These are phyloP conservation scores for Xestobium rufovillosum DNA, from an alignment of 2,888 invertebrate genomes.

Conservation along the genomic window DNA sequence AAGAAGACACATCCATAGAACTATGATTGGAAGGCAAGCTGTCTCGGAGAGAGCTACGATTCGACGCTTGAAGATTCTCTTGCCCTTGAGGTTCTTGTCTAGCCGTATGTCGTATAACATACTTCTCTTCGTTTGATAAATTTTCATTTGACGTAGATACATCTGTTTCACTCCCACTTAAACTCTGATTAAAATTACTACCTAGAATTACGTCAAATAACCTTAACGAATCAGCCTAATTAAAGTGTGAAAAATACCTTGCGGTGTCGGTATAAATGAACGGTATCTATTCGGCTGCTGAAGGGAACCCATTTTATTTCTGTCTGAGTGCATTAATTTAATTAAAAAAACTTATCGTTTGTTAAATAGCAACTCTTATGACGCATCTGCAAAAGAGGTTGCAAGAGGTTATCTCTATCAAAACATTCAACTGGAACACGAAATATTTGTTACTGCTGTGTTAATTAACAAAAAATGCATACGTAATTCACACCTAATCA, in stretches of 20 bases:
- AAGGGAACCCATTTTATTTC: conserved; percentile 26
- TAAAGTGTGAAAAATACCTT: conserved; percentile 25
- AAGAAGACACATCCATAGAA: conserved; percentile 66
- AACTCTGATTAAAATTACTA: conserved; percentile 60
- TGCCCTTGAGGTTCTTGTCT: conserved; percentile 90
- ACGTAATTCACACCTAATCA: too few relatives aligned
- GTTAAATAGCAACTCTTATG: too few relatives aligned
- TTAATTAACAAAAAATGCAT: too few relatives aligned
- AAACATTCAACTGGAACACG: too few relatives aligned
- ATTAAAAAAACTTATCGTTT: too few relatives aligned
- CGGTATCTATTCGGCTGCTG: conserved; percentile 36
- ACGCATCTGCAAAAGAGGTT: too few relatives aligned
- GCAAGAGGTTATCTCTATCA: too few relatives aligned
- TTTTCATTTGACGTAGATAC: conserved; percentile 87
- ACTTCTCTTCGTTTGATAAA: conserved; percentile 75
- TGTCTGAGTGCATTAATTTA: too few relatives aligned
- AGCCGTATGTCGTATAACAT: conserved; percentile 72
- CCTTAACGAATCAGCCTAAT: background rate
- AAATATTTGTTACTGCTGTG: too few relatives aligned
- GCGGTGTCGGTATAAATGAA: conserved; percentile 30
- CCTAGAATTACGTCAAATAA: conserved; percentile 10
- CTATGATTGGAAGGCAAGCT: conserved; percentile 56
- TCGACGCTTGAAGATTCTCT: conserved; percentile 62
- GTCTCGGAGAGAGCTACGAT: conserved; percentile 54
- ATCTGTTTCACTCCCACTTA: conserved; percentile 84